Evolutionary conservation across 2,888 invertebrate genomes (phyloP).

Genomic region (Fragum whitleyi): DNA sequence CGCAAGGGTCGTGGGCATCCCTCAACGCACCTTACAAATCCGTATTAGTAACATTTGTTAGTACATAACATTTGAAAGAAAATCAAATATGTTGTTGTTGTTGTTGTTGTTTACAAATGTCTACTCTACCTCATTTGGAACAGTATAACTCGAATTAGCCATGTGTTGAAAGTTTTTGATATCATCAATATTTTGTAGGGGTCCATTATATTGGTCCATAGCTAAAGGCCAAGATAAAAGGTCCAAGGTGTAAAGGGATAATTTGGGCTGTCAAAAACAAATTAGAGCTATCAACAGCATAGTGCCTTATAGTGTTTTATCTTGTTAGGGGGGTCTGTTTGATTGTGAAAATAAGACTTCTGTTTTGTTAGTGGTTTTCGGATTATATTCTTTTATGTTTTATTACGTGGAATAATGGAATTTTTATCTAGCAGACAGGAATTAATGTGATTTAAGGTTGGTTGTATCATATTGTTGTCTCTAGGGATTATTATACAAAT

Average conservation of each 20-base stretch:
- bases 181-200: neutral
- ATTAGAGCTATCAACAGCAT: constrained; percentile 27
- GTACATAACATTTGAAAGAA: no score
- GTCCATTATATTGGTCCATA: neutral
- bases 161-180: no score
- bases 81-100: no score
- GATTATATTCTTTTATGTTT: constrained; percentile 2
- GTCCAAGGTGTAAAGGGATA: constrained; percentile 15
- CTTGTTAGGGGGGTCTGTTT: constrained; percentile 15
- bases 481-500: neutral
- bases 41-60: no score
- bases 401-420: neutral
- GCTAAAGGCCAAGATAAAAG: neutral
- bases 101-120: no score
- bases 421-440: constrained; percentile 2
- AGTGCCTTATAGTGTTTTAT: constrained; percentile 29
- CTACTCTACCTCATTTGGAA: no score
- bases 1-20: no score
- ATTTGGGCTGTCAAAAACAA: constrained; percentile 24
- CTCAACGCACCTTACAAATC: no score
- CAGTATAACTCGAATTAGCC: no score
- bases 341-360: constrained; percentile 7
- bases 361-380: constrained; percentile 14
- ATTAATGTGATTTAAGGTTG: constrained; percentile 9
- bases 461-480: constrained; percentile 3